Evolutionary conservation across 2,113 vertebrate genomes (phyloP), one percentile per base, ranked within the genome.

Genomic region (Paracanthobrama guichenoti): DNA sequence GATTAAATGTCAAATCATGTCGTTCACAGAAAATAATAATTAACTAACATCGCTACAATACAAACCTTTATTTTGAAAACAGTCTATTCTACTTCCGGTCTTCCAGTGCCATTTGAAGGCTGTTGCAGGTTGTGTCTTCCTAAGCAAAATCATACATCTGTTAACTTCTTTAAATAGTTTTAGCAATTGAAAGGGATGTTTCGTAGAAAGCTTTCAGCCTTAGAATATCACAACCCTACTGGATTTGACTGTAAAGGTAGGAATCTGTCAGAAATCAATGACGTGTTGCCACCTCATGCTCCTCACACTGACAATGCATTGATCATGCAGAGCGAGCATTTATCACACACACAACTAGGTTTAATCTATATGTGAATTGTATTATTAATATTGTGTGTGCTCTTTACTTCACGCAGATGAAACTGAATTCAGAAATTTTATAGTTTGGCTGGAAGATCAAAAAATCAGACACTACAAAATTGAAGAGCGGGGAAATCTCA

Each of bases 361-460:
- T 46, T 24, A 48, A 26, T 26, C 6, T 11, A 16, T 28, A 26
- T 18, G 44, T 50, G 1, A 73, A 74, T 24, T 24, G 7, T 48
- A 48, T 57, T 3, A 20, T 71, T 82, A 6, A 46, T 18, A 26
- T 78, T 1, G 14, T 53, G 42, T 78, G 28, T 77, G 1, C 16
- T 60, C 3, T 53, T 4, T 83, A 60, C 79, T 86, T 31, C 28
- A 44, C 16, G 3, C 92, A 99, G 98, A 99, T 95, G 98, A 99
- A 90, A 96, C 96, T 0, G 97, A 98, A 90, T 99, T 97, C 88
- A 96, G 97, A 90, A 99, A 99, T 87, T 97, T 98, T 87, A 95
- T 99, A 14, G 97, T 99, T 84, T 99, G 98, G 98, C 95, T 99
- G 0, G 98, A 99, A 93, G 98, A 99, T 91, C 98, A 99, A 93